A percentile compares a stretch with the other conserved stretches of the same genome.
These are phyloP conservation scores for Lineus longissimus DNA, from an alignment of 1,140 invertebrate genomes.

Conservation along the genomic window DNA sequence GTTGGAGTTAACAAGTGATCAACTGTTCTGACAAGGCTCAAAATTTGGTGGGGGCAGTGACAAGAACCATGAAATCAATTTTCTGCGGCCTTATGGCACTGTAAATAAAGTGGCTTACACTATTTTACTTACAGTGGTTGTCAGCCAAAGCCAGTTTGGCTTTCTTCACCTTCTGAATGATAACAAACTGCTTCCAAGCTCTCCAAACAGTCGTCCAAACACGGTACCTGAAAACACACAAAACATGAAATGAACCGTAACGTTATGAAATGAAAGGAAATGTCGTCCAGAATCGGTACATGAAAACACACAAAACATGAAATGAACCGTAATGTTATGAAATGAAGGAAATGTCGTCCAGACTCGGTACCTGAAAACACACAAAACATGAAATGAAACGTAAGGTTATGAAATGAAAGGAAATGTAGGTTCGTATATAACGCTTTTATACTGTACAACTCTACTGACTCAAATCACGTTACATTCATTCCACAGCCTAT, in stretches of 20 bases:
- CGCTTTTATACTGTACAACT: no score
- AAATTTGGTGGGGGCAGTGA: not conserved
- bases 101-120: not conserved
- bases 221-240: conserved; percentile 26
- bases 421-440: no score
- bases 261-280: no score
- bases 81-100: not conserved
- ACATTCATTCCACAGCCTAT: no score
- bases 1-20: no score
- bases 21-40: no score
- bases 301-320: conserved; percentile 8
- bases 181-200: conserved; percentile 30
- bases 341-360: no score
- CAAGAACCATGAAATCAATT: no score
- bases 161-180: conserved; percentile 23
- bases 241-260: not conserved
- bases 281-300: conserved; percentile 31
- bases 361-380: conserved; percentile 27
- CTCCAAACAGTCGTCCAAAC: conserved; percentile 27
- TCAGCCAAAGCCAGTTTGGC: conserved; percentile 23
- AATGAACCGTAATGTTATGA: not conserved
- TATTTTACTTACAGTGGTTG: conserved; percentile 24
- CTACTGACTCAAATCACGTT: no score
- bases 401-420: no score
- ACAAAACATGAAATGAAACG: not conserved